Evolutionary conservation across 2,797 vertebrate species (phyloP), one percentile per base, ranked within the genome.

Genomic region (Zalophus californianus): DNA sequence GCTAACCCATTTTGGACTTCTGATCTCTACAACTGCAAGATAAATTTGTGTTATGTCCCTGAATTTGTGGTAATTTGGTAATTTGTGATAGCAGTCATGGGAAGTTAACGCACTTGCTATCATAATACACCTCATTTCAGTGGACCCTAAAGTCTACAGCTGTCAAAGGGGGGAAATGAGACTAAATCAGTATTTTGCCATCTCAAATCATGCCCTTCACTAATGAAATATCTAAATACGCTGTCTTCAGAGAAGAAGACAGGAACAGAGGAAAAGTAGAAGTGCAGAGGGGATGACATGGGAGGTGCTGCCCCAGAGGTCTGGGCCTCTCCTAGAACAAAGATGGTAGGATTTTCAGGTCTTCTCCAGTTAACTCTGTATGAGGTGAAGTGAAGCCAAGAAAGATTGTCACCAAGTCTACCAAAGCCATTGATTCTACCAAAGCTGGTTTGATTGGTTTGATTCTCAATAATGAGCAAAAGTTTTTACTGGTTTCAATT

Each of bases 391-490:
- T 13, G 73, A 87, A 62, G 56, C 21, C 84, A 89, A n/a, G 70
- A 21, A 92, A 41, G 60, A 72, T 21, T 90, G 25, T 75, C 18
- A 5, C 52, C 68, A 87, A 84, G 54, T 54, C 68, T 68, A 62
- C 75, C 18, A 80, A 91, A 95, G 41, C 1, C 23, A 64, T 41
- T 77, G 21, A 64, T 73, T 86, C 29, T 48, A 32, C 73, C 44
- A 75, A 18, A 16, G 44, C 27, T 29, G 7, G 44, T 48, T 75
- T 48, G 44, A 50, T 64, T 83, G 58, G 44, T 95, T 94, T 85
- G 80, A 88, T 35, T 52, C 54, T 54, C 73, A 79, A 20, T 88
- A 80, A 91, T 68, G 66, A 95, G 58, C 29, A 79, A 92, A 48
- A 12, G 7, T 85, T 89, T 72, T 80, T 56, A 54, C 27, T 75